These are phyloP conservation scores for Piprites chloris DNA, from an alignment of 2,113 vertebrate species.

Conservation along the genomic window DNA sequence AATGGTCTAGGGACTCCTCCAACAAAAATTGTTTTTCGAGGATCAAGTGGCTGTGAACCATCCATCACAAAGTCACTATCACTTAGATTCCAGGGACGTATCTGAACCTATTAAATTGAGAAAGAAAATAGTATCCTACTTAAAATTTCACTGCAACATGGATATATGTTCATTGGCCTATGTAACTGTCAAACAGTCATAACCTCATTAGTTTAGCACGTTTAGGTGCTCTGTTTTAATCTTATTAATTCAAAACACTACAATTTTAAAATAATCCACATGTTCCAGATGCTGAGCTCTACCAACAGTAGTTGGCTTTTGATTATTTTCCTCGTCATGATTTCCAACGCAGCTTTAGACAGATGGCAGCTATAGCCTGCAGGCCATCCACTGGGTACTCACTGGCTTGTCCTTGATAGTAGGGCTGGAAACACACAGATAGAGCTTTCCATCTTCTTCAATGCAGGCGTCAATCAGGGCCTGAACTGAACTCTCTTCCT, in stretches of 20 bases:
- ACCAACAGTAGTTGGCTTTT: neutral
- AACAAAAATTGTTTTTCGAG: conserved; percentile 98
- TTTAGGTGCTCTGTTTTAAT: conserved; percentile 1
- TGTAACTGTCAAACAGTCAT: neutral
- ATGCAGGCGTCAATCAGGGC: conserved; percentile 96
- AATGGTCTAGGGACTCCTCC: conserved; percentile 94
- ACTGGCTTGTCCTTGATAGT: conserved; percentile 99
- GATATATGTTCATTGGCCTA: neutral
- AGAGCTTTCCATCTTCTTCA: conserved; percentile 97
- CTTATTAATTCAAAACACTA: neutral
- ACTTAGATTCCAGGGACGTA: conserved; percentile 96
- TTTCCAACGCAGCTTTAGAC: conserved; percentile 8
- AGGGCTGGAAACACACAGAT: conserved; percentile 97
- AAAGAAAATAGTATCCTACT: neutral
- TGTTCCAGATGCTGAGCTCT: conserved; percentile 33
- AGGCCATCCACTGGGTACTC: conserved; percentile 65
- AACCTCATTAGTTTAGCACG: neutral
- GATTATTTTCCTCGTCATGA: neutral
- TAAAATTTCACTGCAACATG: neutral
- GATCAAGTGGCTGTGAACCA: conserved; percentile 95
- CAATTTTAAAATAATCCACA: neutral
- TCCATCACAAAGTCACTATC: conserved; percentile 99
- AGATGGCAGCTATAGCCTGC: conserved; percentile 4
- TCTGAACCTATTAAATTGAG: conserved; percentile 85
- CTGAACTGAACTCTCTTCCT: conserved; percentile 97